Base-by-base conservation (phyloP, 1,140 invertebrate genomes). In the Drosophila sp. region DNA sequence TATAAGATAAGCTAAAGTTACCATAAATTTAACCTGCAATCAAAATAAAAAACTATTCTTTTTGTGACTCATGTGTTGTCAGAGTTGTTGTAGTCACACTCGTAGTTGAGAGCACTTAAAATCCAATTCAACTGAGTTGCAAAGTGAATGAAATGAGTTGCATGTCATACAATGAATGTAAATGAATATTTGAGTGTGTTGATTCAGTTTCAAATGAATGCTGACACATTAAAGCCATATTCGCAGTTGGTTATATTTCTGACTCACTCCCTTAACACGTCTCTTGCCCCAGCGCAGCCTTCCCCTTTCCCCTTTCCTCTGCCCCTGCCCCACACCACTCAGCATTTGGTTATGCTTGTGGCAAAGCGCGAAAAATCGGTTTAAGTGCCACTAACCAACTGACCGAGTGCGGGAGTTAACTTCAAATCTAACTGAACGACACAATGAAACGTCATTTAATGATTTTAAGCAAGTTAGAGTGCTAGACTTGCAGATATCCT, bases 381-480 rank as follows among this genome's bases (percentile, higher is more conserved):
- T 58, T 48, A 48, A 66, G 29, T 54, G 56, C 40, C 64, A 36
- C 61, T 73, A 73, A 69, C 71, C 64, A 73, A 69, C 71, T 73
- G 71, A 73, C 71, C 71, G 50, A 73, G 54, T 67, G 63, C 29
- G 63, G 25, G 56, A 48, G 61, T 58, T 56, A 21, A 69, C 34
- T 27, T 53, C 32, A 58, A 34, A 58, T 32, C 61, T 51, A 58
- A 51, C 50, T 14, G 14, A 53, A 8, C 29, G 54, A n/a, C 61
- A 11, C 51, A 56, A 21, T 56, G 40, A 27, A 56, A 43, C 50
- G 63, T 66, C 40, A 56, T 41, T 58, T 50, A 9, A 43, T 32
- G 29, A 45, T 43, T 48, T 45, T 46, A 25, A 46, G 8, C 43
- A 25, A 48, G n/a, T 8, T 13, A 21, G 43, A 2, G 8, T 45